A percentile compares a stretch with the other conserved stretches of the same genome.
Evolutionary conservation across 1,140 invertebrate species (phyloP).

Genomic region (Stegodyphus mimosarum): DNA sequence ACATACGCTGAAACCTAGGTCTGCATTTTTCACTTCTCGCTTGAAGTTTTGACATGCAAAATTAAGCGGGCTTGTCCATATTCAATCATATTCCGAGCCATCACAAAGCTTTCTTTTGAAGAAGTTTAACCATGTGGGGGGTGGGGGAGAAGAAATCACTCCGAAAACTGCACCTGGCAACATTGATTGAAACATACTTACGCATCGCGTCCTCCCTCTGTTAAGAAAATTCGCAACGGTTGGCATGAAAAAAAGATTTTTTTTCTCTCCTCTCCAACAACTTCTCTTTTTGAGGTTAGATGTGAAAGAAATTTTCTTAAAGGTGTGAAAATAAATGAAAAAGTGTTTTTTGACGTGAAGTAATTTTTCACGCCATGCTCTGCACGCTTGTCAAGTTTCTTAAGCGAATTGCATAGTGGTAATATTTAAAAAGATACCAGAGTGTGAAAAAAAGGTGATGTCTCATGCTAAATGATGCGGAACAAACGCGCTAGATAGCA

Average conservation of each 20-base stretch:
- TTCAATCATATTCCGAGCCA: no score
- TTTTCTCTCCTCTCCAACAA: not conserved
- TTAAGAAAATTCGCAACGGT: not conserved
- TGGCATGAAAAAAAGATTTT: conserved; percentile 25
- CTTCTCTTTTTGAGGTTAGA: not conserved
- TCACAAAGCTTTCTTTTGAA: no score
- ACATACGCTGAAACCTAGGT: no score
- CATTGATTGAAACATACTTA: conserved; percentile 55
- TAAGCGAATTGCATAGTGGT: conserved; percentile 51
- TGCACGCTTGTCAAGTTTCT: conserved; percentile 49
- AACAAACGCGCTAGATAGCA: conserved; percentile 42
- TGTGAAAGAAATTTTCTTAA: conserved; percentile 31
- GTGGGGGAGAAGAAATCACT: no score
- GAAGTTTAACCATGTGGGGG: no score
- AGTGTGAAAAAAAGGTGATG: conserved; percentile 15
- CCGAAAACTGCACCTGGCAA: conserved; percentile 31
- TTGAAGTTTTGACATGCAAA: no score
- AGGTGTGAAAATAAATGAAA: conserved; percentile 60
- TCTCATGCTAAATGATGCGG: conserved; percentile 41
- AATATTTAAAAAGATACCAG: conserved; percentile 33
- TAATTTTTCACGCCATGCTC: conserved; percentile 56
- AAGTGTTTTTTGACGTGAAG: conserved; percentile 60
- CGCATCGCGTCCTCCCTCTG: conserved; percentile 29
- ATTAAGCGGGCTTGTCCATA: no score
- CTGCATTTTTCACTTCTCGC: no score